A percentile compares a stretch with the other conserved stretches of the same genome.
phyloP scores from a whole-genome alignment of 2,113 vertebrate genomes.

The Barbus barbus region DNA sequence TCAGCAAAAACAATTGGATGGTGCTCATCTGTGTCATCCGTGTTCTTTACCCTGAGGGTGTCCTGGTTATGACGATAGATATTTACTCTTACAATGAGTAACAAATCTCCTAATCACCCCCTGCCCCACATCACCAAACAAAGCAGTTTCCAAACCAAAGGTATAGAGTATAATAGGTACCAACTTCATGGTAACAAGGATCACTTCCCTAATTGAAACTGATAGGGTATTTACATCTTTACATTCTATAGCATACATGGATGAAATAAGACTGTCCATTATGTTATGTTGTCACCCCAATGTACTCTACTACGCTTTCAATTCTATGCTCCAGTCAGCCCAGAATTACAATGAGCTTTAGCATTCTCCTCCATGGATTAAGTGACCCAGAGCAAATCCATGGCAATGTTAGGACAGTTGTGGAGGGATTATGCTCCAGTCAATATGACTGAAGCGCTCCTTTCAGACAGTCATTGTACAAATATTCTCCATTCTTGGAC shows the following conservation, averaged over 20 bases:
- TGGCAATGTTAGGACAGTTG: slow-evolving; percentile 68
- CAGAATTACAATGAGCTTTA: slow-evolving; percentile 69
- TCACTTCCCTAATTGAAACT: neutral
- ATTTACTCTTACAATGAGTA: slow-evolving; percentile 25
- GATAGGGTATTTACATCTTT: neutral
- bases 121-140: slow-evolving; percentile 9
- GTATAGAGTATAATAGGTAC: neutral
- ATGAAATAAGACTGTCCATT: neutral
- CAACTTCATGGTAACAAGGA: neutral
- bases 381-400: slow-evolving; percentile 74
- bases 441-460: slow-evolving; percentile 62
- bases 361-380: slow-evolving; percentile 68
- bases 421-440: slow-evolving; percentile 68
- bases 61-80: slow-evolving; percentile 10
- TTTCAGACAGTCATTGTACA: slow-evolving; percentile 26
- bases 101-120: neutral
- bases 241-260: neutral
- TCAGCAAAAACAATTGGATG: slow-evolving; percentile 63
- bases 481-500: too few species aligned
- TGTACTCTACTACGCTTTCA: neutral
- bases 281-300: neutral
- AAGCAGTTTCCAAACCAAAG: neutral
- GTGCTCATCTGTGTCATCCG: slow-evolving; percentile 61
- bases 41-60: slow-evolving; percentile 33
- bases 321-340: slow-evolving; percentile 30